Conservation (phyloP, 2,888 invertebrate genomes). For the Cheilosia impressa region DNA sequence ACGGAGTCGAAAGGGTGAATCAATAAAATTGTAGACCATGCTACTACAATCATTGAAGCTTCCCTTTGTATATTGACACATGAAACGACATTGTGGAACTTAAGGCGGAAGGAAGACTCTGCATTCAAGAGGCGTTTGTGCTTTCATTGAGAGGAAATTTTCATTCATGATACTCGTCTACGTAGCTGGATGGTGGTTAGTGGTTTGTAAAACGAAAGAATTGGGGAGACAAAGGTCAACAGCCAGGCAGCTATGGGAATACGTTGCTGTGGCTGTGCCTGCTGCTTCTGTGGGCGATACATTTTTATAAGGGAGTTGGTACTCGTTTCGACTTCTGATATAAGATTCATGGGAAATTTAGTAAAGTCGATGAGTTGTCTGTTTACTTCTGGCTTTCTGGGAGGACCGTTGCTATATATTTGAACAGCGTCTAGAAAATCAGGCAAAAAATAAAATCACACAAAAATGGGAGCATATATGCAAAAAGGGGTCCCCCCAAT, state of each 20-base stretch:
- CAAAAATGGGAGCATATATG: no score
- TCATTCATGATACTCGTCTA: conserved; percentile 49
- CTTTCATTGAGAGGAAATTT: conserved; percentile 60
- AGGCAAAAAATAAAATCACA: not conserved
- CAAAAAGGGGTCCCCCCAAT: no score
- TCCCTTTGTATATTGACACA: conserved; percentile 37
- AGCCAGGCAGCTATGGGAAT: conserved; percentile 11
- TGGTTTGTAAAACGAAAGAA: conserved; percentile 21
- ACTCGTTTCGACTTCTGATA: no score
- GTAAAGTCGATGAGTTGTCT: no score
- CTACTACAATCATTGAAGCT: conserved; percentile 26
- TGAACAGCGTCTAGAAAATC: not conserved
- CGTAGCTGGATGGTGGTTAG: not conserved
- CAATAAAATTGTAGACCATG: conserved; percentile 59
- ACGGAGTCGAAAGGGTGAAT: conserved; percentile 40
- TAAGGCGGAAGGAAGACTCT: conserved; percentile 37
- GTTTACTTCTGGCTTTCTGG: no score
- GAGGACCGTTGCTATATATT: no score
- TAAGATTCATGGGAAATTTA: no score
- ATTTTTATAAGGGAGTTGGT: no score
- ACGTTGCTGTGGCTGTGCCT: not conserved
- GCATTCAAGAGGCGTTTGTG: conserved; percentile 12
- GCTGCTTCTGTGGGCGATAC: not conserved
- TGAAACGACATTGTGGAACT: conserved; percentile 12
- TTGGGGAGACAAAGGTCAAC: conserved; percentile 36